phyloP scores from a whole-genome alignment of 2,888 invertebrate species.

The Rapana venosa region DNA sequence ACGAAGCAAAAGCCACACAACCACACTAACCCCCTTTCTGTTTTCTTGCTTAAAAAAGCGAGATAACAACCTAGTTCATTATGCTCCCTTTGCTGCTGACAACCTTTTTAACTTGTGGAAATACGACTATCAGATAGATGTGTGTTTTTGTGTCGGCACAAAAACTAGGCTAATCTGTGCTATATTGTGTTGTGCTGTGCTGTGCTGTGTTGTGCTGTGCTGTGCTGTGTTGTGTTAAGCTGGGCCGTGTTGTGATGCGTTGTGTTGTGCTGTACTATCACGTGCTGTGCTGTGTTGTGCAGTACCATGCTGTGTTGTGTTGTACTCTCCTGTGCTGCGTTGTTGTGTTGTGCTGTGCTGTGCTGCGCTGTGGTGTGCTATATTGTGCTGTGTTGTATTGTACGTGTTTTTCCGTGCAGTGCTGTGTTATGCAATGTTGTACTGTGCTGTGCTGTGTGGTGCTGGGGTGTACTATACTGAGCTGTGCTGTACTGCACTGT shows the following conservation, averaged over 20 bases:
- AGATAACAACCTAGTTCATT: too few species aligned
- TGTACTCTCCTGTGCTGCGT: background rate
- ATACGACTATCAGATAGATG: background rate
- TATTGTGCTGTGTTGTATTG: background rate
- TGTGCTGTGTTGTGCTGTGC: background rate
- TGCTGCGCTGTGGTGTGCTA: background rate
- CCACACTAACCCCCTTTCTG: too few species aligned
- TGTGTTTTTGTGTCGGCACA: background rate
- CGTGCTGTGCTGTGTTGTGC: background rate
- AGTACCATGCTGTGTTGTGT: background rate
- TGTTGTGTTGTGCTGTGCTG: background rate
- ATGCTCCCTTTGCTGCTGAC: too few species aligned
- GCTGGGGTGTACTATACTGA: background rate
- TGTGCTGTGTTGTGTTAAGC: background rate
- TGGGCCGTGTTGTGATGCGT: background rate
- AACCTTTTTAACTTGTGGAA: background rate
- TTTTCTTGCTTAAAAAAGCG: background rate
- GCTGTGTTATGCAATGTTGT: background rate
- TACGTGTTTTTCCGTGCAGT: background rate
- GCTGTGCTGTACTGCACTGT: background rate
- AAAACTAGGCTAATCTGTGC: background rate
- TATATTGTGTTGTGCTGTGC: background rate
- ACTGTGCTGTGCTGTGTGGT: background rate
- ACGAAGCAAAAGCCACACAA: too few species aligned
- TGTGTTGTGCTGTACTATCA: background rate